phyloP scores from a whole-genome alignment of 2,888 invertebrate species.

The Opisthograptis luteolata region DNA sequence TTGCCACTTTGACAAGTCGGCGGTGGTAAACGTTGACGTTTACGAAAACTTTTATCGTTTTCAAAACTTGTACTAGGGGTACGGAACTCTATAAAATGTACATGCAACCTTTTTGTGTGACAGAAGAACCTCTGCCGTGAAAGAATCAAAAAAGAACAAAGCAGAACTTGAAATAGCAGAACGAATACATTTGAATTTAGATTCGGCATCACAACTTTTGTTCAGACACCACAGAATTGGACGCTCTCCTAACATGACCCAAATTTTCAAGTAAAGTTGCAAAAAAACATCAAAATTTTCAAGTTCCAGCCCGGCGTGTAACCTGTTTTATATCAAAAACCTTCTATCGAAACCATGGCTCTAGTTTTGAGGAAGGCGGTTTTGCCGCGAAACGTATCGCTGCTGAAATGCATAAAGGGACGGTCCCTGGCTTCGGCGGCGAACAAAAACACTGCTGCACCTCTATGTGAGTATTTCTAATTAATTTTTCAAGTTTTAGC shows the following conservation, averaged over 20 bases:
- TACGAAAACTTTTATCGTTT: too few relatives aligned
- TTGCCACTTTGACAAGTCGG: too few relatives aligned
- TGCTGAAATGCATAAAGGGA: conserved; percentile 68
- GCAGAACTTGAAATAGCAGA: conserved; percentile 44
- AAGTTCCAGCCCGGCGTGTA: conserved; percentile 36
- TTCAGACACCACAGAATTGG: conserved; percentile 49
- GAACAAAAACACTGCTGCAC: conserved; percentile 53
- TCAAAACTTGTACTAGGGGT: background rate
- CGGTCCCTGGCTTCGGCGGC: conserved; percentile 57
- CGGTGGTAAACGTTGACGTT: too few relatives aligned
- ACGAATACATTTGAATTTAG: conserved; percentile 48
- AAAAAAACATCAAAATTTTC: conserved; percentile 47
- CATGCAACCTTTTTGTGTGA: background rate
- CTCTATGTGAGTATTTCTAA: conserved; percentile 58
- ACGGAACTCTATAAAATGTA: background rate
- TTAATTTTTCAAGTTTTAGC: background rate
- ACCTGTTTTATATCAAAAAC: conserved; percentile 14
- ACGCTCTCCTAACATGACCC: conserved; percentile 60
- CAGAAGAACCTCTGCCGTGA: conserved; percentile 17
- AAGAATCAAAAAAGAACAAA: conserved; percentile 22
- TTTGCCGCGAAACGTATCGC: conserved; percentile 60
- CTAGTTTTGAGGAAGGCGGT: conserved; percentile 68
- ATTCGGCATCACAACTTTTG: conserved; percentile 49
- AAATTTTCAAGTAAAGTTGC: conserved; percentile 66
- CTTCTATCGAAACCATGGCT: conserved; percentile 61